phyloP scores from a whole-genome alignment of 2,888 invertebrate genomes.

The Atethmia centrago region DNA sequence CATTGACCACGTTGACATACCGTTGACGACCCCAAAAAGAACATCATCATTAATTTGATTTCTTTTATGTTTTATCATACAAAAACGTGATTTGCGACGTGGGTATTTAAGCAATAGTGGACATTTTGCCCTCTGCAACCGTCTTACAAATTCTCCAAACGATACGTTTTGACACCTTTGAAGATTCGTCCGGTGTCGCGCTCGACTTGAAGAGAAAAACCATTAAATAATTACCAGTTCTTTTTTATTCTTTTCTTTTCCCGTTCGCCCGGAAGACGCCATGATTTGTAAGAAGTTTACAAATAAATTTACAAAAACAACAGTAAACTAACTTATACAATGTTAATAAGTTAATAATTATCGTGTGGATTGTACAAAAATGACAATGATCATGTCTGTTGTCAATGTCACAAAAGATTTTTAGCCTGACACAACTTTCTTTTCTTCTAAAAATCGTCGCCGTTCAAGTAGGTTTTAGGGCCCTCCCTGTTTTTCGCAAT shows the following conservation, averaged over 20 bases:
- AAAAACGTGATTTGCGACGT: not conserved
- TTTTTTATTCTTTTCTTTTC: conserved; percentile 11
- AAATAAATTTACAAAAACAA: conserved; percentile 29
- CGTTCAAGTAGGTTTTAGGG: conserved; percentile 1
- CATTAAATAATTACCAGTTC: conserved; percentile 35
- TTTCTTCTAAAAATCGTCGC: not conserved
- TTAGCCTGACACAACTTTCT: not conserved
- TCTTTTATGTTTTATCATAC: too few relatives aligned
- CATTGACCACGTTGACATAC: too few relatives aligned
- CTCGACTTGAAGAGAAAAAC: not conserved
- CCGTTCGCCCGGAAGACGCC: conserved; percentile 14
- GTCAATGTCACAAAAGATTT: conserved; percentile 1
- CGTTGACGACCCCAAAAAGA: too few relatives aligned
- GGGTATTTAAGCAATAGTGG: not conserved
- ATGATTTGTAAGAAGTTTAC: conserved; percentile 23
- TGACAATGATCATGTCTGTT: not conserved
- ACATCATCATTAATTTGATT: too few relatives aligned
- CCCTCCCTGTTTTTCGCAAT: not conserved
- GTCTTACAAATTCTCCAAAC: not conserved
- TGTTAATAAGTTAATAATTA: not conserved
- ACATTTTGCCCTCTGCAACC: not conserved
- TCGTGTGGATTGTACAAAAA: conserved; percentile 12
- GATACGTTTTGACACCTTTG: not conserved
- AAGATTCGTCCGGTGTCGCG: not conserved
- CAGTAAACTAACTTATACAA: conserved; percentile 3